phyloP scores from a whole-genome alignment of 1,140 invertebrate species.

The Drosophila sulfurigaster region DNA sequence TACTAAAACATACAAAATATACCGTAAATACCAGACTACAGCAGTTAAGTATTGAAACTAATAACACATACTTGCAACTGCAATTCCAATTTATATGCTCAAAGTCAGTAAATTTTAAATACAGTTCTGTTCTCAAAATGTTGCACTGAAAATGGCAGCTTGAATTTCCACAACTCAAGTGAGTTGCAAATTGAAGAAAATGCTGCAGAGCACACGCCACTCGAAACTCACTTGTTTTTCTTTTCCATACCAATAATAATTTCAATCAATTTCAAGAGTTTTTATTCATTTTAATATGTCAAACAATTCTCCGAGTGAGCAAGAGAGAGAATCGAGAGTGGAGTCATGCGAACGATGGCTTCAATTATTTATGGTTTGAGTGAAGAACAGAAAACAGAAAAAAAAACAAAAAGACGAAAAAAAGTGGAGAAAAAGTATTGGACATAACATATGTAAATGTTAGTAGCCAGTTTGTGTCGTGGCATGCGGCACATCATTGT shows the following conservation, averaged over 20 bases:
- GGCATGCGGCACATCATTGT: constrained; percentile 1
- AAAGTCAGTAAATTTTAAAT: too few relatives aligned
- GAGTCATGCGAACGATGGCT: background rate
- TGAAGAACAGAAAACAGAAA: background rate
- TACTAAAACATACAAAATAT: too few relatives aligned
- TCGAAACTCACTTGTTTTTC: background rate
- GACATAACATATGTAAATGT: constrained; percentile 5
- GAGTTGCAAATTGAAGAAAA: background rate
- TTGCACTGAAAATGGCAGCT: too few relatives aligned
- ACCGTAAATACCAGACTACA: too few relatives aligned
- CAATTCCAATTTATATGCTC: too few relatives aligned
- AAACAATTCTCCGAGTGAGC: background rate
- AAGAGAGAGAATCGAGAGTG: background rate
- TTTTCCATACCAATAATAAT: constrained; percentile 3
- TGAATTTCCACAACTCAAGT: too few relatives aligned
- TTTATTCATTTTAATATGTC: constrained; percentile 13
- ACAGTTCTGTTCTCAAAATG: too few relatives aligned
- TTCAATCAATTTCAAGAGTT: constrained; percentile 1
- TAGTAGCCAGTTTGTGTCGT: background rate
- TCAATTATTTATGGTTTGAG: constrained; percentile 6
- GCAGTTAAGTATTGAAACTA: too few relatives aligned
- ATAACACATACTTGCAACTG: too few relatives aligned
- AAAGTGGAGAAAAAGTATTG: background rate
- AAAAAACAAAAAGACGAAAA: background rate
- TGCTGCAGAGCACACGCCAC: background rate